These are phyloP conservation scores for Planococcus citri DNA, from an alignment of 1,140 invertebrate species.

Conservation along the genomic window DNA sequence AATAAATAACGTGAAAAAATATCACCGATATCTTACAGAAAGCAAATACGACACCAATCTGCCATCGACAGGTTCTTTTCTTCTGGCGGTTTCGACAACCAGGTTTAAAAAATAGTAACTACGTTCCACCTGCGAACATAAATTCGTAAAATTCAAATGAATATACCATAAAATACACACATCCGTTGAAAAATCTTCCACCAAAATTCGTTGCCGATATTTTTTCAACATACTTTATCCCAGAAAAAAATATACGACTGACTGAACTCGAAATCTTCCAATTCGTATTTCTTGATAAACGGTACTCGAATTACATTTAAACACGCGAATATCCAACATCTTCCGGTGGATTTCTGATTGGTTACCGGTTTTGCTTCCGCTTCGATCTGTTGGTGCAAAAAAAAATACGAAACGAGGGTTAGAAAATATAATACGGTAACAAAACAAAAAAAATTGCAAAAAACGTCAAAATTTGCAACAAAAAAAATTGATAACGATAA, in stretches of 20 bases:
- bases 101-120: slow-evolving; percentile 75
- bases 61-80: slow-evolving; percentile 62
- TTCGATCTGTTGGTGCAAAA: slow-evolving; percentile 44
- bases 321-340: slow-evolving; percentile 81
- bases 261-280: slow-evolving; percentile 86
- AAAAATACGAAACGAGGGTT: no score
- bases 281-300: slow-evolving; percentile 66
- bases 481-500: no score
- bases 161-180: no score
- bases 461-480: no score
- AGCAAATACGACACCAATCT: slow-evolving; percentile 65
- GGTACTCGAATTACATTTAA: slow-evolving; percentile 73
- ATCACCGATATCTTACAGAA: slow-evolving; percentile 36
- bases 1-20: no score
- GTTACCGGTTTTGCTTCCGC: slow-evolving; percentile 74
- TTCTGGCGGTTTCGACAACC: slow-evolving; percentile 57
- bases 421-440: slow-evolving; percentile 11
- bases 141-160: neutral
- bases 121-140: slow-evolving; percentile 52
- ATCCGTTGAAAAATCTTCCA: no score
- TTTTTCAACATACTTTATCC: slow-evolving; percentile 52
- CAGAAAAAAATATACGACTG: slow-evolving; percentile 79
- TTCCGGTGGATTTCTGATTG: slow-evolving; percentile 70
- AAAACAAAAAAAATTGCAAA: no score
- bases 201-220: no score